Percentiles rank a stretch among this genome's conserved stretches.
These are phyloP conservation scores for Girardinus metallicus DNA, from an alignment of 2,797 vertebrate genomes.

Conservation along the genomic window DNA sequence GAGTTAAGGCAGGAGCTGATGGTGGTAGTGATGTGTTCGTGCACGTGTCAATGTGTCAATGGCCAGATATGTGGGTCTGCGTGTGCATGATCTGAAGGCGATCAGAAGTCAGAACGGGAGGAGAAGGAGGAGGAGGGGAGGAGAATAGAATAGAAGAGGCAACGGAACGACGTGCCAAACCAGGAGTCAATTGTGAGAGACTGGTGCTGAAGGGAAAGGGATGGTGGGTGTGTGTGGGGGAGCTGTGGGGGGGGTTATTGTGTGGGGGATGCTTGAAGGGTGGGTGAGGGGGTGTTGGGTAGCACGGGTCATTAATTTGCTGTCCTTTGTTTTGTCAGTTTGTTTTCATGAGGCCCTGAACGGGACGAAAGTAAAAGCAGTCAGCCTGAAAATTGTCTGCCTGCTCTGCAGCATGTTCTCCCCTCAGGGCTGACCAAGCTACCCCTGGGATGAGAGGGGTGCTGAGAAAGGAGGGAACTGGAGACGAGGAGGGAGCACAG, in stretches of 20 bases:
- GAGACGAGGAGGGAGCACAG: constrained; percentile 42
- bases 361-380: constrained; percentile 96
- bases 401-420: constrained; percentile 88
- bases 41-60: constrained; percentile 51
- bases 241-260: constrained; percentile 42
- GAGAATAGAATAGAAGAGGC: constrained; percentile 10
- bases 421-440: constrained; percentile 76
- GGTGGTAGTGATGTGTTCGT: constrained; percentile 61
- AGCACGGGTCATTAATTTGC: constrained; percentile 99
- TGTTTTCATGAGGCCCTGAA: constrained; percentile 95
- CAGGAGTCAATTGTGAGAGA: constrained; percentile 94
- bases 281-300: constrained; percentile 21
- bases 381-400: constrained; percentile 99
- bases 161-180: constrained; percentile 77
- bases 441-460: constrained; percentile 64
- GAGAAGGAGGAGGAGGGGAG: constrained; percentile 7
- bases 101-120: constrained; percentile 66
- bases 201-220: constrained; percentile 16
- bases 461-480: constrained; percentile 61
- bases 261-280: constrained; percentile 68
- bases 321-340: constrained; percentile 99
- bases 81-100: constrained; percentile 58
- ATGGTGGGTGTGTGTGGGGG: background rate
- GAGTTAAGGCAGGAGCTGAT: constrained; percentile 68
- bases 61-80: constrained; percentile 61